These are phyloP conservation scores for Fulmarus glacialis DNA, from an alignment of 2,113 vertebrate genomes.

Conservation along the genomic window DNA sequence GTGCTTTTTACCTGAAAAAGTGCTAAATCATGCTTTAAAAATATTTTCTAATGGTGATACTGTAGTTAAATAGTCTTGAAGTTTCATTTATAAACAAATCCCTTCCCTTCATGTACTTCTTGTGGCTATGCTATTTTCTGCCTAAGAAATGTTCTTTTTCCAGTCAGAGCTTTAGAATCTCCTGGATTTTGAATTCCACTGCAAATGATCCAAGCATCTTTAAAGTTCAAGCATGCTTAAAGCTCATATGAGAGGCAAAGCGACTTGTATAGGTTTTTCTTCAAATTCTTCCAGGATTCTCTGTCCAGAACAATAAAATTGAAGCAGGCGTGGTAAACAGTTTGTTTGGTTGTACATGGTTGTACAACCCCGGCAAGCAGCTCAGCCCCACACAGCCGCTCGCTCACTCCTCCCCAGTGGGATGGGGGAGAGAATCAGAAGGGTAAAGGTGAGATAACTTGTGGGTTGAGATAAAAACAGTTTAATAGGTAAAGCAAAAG, in stretches of 20 bases:
- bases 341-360: background rate
- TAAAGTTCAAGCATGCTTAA: background rate
- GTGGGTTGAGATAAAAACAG: background rate
- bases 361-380: background rate
- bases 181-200: background rate
- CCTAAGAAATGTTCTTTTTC: background rate
- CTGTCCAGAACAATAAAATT: background rate
- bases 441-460: background rate
- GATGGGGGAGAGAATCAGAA: background rate
- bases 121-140: background rate
- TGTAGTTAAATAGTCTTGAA: background rate
- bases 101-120: background rate
- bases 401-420: rapidly evolving
- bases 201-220: background rate
- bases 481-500: background rate
- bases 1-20: background rate
- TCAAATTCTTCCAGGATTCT: background rate
- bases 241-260: background rate
- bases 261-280: background rate
- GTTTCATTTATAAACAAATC: background rate
- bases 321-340: background rate
- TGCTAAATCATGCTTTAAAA: background rate
- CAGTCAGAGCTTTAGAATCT: background rate
- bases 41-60: background rate
- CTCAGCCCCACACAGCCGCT: background rate